These are phyloP conservation scores for Paracentrotus lividus DNA, from an alignment of 53 echinoderm and acorn worm genomes.

Conservation along the genomic window DNA sequence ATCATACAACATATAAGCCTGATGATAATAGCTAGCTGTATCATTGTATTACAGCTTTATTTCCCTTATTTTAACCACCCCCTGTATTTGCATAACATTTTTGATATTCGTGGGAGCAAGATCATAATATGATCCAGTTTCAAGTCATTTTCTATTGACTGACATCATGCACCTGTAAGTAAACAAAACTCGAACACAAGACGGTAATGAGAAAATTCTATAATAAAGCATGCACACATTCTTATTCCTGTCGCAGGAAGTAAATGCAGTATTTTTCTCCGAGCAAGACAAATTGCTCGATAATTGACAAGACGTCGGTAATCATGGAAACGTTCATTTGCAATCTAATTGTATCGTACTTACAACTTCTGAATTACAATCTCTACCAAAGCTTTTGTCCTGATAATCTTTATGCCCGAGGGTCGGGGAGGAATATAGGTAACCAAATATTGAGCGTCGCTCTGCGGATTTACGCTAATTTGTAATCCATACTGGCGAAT, in stretches of 20 bases:
- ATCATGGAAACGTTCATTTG: background rate
- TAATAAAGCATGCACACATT: too few species aligned
- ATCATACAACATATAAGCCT: background rate
- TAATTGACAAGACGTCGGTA: conserved; percentile 17
- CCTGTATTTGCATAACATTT: too few species aligned
- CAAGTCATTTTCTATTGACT: too few species aligned
- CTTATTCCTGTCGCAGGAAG: too few species aligned
- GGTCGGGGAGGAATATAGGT: background rate
- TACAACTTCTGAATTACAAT: background rate
- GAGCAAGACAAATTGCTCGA: background rate
- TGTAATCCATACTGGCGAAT: conserved; percentile 23
- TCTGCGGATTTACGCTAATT: background rate
- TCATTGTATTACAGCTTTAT: too few species aligned
- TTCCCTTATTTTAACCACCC: background rate
- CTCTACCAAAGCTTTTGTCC: background rate
- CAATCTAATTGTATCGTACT: background rate
- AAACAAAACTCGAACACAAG: too few species aligned
- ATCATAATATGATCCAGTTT: too few species aligned
- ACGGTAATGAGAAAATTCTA: too few species aligned
- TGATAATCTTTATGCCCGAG: background rate
- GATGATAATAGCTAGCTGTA: too few species aligned
- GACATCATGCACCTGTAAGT: too few species aligned
- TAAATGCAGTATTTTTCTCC: background rate
- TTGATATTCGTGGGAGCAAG: too few species aligned
- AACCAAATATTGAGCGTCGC: background rate